Evolutionary conservation across 2,797 vertebrate species (phyloP), one percentile per base, ranked within the genome.

Genomic region (Salmo trutta): DNA sequence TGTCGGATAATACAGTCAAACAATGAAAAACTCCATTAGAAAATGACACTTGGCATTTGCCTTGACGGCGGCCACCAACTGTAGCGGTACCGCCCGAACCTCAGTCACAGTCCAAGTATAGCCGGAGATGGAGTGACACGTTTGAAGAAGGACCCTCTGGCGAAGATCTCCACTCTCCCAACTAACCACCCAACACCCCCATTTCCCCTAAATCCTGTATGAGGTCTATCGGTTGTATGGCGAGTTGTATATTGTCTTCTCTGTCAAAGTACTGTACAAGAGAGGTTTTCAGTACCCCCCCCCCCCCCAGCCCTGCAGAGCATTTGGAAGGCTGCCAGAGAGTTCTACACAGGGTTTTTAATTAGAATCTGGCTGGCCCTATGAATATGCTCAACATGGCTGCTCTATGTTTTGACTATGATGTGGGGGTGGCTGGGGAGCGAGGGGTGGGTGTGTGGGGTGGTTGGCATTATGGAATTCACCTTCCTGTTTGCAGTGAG

Each of bases 301-400:
- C 8, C 41, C 41, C 36, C 36, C 10, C 41, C 10, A 47, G 41
- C 41, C 10, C 10, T 73, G 56, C 27, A 64, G 67, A 77, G 52
- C 36, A 41, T 71, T 62, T 36, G 52, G 79, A 75, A 54, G 52
- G 12, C 62, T 77, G 74, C 56, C 72, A 27, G 56, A 3, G 71
- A 41, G 24, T 65, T 59, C 15, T 51, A 64, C 41, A 80, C 51
- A 74, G 76, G 72, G 68, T 73, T 69, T 81, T 82, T 83, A 47
- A 81, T 79, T 75, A 83, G 74, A 27, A 53, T 53, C 53, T 59
- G 79, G 36, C 73, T 71, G 77, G 51, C 76, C 51, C 56, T 51
- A 79, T 79, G 53, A 81, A 82, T 85, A 76, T 81, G 75, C 76
- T 80, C 54, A 15, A 82, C 54, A 17, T 54, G 12, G 29, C 0